Conservation (phyloP, 2,888 invertebrate genomes). For the Habrosyne pyritoides region DNA sequence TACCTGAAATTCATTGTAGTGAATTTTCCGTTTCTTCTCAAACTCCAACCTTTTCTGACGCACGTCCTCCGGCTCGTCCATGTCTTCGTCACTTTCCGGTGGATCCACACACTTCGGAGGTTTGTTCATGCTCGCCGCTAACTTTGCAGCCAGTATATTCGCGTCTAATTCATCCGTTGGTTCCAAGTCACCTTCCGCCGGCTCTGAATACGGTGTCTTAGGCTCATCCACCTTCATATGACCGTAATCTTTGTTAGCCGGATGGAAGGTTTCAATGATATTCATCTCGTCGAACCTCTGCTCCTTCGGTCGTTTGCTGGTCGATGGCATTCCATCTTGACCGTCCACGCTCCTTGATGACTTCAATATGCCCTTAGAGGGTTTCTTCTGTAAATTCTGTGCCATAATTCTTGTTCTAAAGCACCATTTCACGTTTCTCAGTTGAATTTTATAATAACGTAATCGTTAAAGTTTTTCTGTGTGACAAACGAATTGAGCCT, state of each 20-base stretch:
- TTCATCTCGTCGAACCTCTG: slow-evolving; percentile 99
- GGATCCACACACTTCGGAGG: slow-evolving; percentile 74
- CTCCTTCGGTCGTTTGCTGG: slow-evolving; percentile 81
- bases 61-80: slow-evolving; percentile 85
- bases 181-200: slow-evolving; percentile 85
- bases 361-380: slow-evolving; percentile 95
- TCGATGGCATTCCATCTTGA: slow-evolving; percentile 73
- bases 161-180: slow-evolving; percentile 86
- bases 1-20: slow-evolving; percentile 96
- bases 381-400: slow-evolving; percentile 92
- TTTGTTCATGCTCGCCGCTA: slow-evolving; percentile 79
- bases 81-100: slow-evolving; percentile 84
- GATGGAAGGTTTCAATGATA: slow-evolving; percentile 98
- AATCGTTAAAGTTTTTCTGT: slow-evolving; percentile 17
- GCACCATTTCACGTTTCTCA: slow-evolving; percentile 42
- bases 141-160: slow-evolving; percentile 90
- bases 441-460: neutral
- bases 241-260: slow-evolving; percentile 99
- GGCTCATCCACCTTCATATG: slow-evolving; percentile 99
- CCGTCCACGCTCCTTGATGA: slow-evolving; percentile 96
- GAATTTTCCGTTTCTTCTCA: slow-evolving; percentile 96
- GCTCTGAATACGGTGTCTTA: slow-evolving; percentile 93
- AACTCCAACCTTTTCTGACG: slow-evolving; percentile 89
- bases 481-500: slow-evolving; percentile 16
- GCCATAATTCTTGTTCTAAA: slow-evolving; percentile 79